Conservation (phyloP, 2,797 vertebrate genomes). For the Sebastolobus altivelis region DNA sequence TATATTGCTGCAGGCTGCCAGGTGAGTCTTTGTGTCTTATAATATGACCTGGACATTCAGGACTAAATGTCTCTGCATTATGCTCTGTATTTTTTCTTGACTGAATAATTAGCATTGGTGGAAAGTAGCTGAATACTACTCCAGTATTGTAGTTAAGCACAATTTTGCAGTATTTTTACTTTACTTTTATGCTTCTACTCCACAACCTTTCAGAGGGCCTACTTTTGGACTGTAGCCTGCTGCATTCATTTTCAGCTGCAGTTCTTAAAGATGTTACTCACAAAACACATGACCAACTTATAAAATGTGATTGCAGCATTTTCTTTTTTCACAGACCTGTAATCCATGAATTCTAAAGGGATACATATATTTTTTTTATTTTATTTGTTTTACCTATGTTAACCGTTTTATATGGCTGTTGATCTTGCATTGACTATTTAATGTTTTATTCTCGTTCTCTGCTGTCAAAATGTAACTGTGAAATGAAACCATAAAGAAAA, state of each 20-base stretch:
- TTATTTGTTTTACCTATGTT: not conserved
- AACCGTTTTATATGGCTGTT: not conserved
- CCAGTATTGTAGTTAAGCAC: not conserved
- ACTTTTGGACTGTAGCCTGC: not conserved
- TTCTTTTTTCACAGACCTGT: not conserved
- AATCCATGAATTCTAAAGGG: not conserved
- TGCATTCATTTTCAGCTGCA: not conserved
- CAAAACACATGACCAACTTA: not conserved
- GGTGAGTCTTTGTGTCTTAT: not conserved
- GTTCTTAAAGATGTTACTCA: not conserved
- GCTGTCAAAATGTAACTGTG: not conserved
- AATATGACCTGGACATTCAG: not conserved
- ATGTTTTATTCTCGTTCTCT: not conserved
- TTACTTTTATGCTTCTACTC: not conserved
- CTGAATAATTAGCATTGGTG: not conserved
- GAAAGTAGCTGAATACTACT: not conserved
- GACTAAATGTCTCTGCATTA: not conserved
- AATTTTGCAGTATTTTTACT: not conserved
- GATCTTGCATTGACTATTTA: not conserved
- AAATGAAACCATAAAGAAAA: not conserved
- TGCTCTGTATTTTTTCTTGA: not conserved
- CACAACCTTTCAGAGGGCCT: not conserved
- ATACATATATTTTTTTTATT: rapidly evolving
- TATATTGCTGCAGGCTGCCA: not conserved
- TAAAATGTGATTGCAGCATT: not conserved